phyloP scores from a whole-genome alignment of 2,888 invertebrate genomes.

The Cheilosia scutellata region DNA sequence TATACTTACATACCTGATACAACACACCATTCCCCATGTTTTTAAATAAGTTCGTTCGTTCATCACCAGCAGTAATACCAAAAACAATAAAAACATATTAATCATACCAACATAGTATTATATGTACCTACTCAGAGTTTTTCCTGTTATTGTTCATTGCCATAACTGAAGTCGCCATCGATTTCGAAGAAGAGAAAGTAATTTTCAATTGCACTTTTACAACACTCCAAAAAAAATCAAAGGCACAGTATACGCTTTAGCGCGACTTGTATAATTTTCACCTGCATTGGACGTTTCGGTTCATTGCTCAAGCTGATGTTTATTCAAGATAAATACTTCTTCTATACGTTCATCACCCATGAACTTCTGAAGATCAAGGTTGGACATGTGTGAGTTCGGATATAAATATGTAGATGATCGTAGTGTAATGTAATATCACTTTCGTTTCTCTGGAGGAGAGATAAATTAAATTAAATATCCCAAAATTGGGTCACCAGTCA shows the following conservation, averaged over 20 bases:
- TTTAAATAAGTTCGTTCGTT: constrained; percentile 24
- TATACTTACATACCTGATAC: no score
- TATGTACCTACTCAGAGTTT: constrained; percentile 4
- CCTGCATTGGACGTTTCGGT: constrained; percentile 54
- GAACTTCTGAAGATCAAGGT: constrained; percentile 74
- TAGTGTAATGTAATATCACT: constrained; percentile 55
- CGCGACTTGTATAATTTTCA: constrained; percentile 43
- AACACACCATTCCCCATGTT: not conserved
- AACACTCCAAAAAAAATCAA: constrained; percentile 59
- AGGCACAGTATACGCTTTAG: constrained; percentile 13
- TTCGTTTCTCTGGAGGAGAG: constrained; percentile 53
- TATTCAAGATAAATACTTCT: constrained; percentile 36
- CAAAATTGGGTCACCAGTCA: constrained; percentile 42
- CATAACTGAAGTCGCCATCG: constrained; percentile 45
- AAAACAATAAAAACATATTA: not conserved
- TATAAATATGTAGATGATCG: constrained; percentile 32
- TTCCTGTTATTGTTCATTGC: constrained; percentile 35
- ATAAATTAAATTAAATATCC: not conserved
- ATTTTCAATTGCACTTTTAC: constrained; percentile 64
- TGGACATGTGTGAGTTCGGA: constrained; percentile 62
- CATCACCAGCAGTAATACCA: not conserved
- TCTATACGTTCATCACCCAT: constrained; percentile 63
- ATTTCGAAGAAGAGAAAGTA: constrained; percentile 71
- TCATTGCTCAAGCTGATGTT: constrained; percentile 61
- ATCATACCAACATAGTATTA: not conserved